Percentiles rank a stretch among this genome's conserved stretches.
phyloP scores from a whole-genome alignment of 2,113 vertebrate genomes.

The Trogon melanurus region DNA sequence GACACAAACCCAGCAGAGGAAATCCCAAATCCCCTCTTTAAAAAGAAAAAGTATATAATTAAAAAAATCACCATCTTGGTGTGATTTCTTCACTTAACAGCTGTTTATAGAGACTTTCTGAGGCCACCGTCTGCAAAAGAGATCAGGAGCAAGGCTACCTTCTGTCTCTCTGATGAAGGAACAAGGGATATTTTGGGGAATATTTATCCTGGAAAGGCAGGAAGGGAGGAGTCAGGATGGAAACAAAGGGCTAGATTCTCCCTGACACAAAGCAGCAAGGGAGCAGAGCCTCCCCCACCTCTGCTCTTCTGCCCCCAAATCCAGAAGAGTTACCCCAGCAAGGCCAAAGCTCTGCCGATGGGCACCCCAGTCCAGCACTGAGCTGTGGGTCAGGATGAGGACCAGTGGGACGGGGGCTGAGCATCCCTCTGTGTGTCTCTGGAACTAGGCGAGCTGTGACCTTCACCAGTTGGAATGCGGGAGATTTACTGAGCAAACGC shows the following conservation, averaged over 20 bases:
- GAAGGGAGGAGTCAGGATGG: conserved; percentile 8
- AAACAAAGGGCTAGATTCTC: not conserved
- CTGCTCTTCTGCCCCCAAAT: not conserved
- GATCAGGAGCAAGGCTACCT: not conserved
- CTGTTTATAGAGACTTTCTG: not conserved
- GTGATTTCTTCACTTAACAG: not conserved
- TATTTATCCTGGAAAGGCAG: not conserved
- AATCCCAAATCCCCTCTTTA: not conserved
- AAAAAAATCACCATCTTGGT: not conserved
- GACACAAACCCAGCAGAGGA: not conserved
- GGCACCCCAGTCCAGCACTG: accelerated
- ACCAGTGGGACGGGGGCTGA: accelerated
- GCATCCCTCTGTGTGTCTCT: accelerated
- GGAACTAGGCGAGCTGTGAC: not conserved
- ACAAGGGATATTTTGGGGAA: not conserved
- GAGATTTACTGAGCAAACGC: not conserved
- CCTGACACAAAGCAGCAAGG: not conserved
- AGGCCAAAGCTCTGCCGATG: not conserved
- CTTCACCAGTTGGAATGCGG: not conserved
- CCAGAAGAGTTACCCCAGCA: not conserved
- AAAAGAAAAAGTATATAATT: not conserved
- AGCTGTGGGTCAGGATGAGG: not conserved
- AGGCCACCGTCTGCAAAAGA: conserved; percentile 16
- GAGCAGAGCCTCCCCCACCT: accelerated
- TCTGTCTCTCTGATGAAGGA: not conserved